Conservation (phyloP, 1,140 invertebrate genomes). For the Lasioglossum baleicum region DNA sequence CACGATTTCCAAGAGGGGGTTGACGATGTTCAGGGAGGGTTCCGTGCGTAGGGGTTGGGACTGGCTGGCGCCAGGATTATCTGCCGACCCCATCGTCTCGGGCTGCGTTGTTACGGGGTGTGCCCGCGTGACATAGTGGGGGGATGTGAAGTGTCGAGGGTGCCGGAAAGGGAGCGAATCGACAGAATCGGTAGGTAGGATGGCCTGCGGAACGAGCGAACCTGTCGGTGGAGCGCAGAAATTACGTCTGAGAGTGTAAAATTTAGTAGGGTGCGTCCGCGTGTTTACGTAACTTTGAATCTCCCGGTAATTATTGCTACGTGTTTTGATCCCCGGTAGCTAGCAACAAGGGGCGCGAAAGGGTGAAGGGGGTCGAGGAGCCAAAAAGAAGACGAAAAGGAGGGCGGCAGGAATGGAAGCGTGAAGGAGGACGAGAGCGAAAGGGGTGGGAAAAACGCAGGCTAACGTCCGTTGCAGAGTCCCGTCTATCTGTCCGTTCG, state of each 20-base stretch:
- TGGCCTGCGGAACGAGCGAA: background rate
- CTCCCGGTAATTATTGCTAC: too few species aligned
- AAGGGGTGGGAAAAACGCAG: background rate
- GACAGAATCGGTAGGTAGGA: slow-evolving; percentile 1
- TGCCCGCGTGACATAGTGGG: slow-evolving; percentile 6
- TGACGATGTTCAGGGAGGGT: background rate
- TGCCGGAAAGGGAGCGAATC: background rate
- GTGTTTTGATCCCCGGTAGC: background rate
- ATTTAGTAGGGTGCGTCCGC: background rate
- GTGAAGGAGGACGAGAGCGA: background rate
- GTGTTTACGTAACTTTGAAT: too few species aligned
- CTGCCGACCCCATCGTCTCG: slow-evolving; percentile 68
- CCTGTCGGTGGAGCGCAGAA: background rate
- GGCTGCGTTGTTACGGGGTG: slow-evolving; percentile 62
- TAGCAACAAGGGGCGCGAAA: background rate
- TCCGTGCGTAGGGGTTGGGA: slow-evolving; percentile 60
- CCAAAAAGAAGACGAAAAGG: background rate
- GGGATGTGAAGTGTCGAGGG: slow-evolving; percentile 9
- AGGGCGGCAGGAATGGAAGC: background rate
- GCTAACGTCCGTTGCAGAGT: slow-evolving; percentile 38
- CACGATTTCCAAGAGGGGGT: too few species aligned
- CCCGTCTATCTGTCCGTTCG: slow-evolving; percentile 27
- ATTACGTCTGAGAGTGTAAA: slow-evolving; percentile 5
- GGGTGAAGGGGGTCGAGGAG: background rate
- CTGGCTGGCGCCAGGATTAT: slow-evolving; percentile 71